These are phyloP conservation scores for Hetaerina titia DNA, from an alignment of 2,888 invertebrate species.

Conservation along the genomic window DNA sequence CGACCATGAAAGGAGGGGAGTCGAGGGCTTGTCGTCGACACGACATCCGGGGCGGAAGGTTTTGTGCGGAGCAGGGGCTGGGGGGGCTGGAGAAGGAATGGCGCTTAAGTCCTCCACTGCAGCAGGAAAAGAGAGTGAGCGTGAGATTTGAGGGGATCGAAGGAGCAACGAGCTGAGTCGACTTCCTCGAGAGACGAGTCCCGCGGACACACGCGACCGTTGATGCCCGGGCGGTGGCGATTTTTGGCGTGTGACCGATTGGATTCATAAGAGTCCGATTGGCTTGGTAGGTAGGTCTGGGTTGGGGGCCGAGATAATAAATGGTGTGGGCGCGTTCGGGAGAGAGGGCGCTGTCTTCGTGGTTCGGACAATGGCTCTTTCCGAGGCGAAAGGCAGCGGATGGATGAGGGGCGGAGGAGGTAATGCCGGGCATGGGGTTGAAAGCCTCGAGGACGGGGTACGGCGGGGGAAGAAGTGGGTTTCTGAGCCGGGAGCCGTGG, in stretches of 20 bases:
- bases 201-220: background rate
- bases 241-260: background rate
- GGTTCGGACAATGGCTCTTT: slow-evolving; percentile 7
- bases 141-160: too few species aligned
- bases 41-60: too few species aligned
- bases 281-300: background rate
- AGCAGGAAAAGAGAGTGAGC: too few species aligned
- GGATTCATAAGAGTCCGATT: background rate
- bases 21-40: too few species aligned
- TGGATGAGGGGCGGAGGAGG: background rate
- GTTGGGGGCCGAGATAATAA: background rate
- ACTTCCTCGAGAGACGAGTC: background rate
- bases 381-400: background rate
- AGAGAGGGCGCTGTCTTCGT: background rate
- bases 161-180: too few species aligned
- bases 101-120: too few species aligned
- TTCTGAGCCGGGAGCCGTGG: background rate
- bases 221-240: background rate
- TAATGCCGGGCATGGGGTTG: background rate
- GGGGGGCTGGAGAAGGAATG: too few species aligned
- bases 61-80: too few species aligned
- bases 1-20: too few species aligned
- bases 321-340: too few species aligned
- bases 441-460: background rate
- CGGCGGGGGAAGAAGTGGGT: background rate